Evolutionary conservation across 2,888 invertebrate species (phyloP).

Genomic region (Oligia fasciuncula): DNA sequence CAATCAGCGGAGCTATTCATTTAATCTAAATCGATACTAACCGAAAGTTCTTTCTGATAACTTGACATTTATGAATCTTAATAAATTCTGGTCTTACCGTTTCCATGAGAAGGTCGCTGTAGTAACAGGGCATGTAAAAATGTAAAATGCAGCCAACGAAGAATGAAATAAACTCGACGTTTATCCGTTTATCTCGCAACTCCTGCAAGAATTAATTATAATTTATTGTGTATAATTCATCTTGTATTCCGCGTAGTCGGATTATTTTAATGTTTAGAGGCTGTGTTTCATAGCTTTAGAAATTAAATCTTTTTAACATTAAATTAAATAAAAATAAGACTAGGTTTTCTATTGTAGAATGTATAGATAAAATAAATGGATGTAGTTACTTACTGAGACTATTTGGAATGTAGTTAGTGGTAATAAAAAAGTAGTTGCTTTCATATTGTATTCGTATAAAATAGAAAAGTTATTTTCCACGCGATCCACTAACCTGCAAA

Average conservation of each 20-base stretch:
- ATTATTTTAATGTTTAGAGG: slow-evolving; percentile 27
- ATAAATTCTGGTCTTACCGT: slow-evolving; percentile 68
- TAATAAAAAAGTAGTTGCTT: slow-evolving; percentile 77
- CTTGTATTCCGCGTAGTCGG: slow-evolving; percentile 33
- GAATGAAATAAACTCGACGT: slow-evolving; percentile 78
- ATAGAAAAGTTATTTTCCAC: slow-evolving; percentile 72
- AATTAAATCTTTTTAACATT: slow-evolving; percentile 32
- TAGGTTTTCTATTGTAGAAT: not conserved
- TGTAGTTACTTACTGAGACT: slow-evolving; percentile 70
- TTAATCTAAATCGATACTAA: not conserved
- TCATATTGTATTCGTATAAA: slow-evolving; percentile 81
- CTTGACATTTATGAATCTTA: not conserved
- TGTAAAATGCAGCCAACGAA: slow-evolving; percentile 72
- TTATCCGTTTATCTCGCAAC: slow-evolving; percentile 67
- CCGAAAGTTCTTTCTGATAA: not conserved
- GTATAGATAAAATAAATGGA: not conserved
- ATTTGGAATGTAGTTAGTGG: slow-evolving; percentile 80
- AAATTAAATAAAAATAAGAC: slow-evolving; percentile 8
- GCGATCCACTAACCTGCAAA: slow-evolving; percentile 73
- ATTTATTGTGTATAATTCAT: slow-evolving; percentile 43
- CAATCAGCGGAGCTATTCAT: not conserved
- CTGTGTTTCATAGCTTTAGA: slow-evolving; percentile 16
- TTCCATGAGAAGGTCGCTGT: slow-evolving; percentile 81
- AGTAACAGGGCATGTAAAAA: slow-evolving; percentile 82
- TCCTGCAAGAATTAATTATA: slow-evolving; percentile 72